Percentiles rank a stretch among this genome's conserved stretches.
Conservation (phyloP, 2,888 invertebrate genomes). For the Dermolepida albohirtum region DNA sequence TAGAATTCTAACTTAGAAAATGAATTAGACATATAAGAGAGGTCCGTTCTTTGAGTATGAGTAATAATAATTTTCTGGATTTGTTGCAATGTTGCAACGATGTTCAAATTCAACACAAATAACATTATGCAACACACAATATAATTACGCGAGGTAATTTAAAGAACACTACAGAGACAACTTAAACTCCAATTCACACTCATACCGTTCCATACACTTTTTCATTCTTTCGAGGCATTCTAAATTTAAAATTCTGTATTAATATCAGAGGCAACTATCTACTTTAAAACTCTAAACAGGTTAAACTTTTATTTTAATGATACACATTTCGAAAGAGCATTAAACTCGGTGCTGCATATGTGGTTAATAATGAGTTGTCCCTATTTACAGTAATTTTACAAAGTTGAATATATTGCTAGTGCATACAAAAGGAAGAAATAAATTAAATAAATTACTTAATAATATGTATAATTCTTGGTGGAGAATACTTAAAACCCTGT, state of each 20-base stretch:
- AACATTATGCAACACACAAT: neutral
- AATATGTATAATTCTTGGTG: conserved; percentile 28
- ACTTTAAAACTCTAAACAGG: conserved; percentile 34
- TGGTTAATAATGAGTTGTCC: neutral
- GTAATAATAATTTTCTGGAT: too few species aligned
- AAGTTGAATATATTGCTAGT: neutral
- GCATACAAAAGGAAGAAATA: neutral
- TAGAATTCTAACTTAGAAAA: too few species aligned
- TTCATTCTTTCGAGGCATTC: conserved; percentile 21
- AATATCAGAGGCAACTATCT: conserved; percentile 32
- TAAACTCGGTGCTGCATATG: conserved; percentile 11
- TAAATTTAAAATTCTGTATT: conserved; percentile 38
- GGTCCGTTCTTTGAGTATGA: too few species aligned
- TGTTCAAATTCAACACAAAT: neutral
- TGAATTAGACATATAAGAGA: too few species aligned
- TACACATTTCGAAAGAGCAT: conserved; percentile 34
- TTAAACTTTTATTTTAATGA: conserved; percentile 31
- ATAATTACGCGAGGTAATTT: neutral
- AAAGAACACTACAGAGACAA: too few species aligned
- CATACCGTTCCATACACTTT: conserved; percentile 8
- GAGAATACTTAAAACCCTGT: conserved; percentile 28
- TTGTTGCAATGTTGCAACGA: too few species aligned
- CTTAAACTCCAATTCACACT: neutral
- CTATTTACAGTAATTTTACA: conserved; percentile 1
- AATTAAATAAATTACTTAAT: neutral